These are phyloP conservation scores for Vanessa atalanta DNA, from an alignment of 1,140 invertebrate genomes.

Conservation along the genomic window DNA sequence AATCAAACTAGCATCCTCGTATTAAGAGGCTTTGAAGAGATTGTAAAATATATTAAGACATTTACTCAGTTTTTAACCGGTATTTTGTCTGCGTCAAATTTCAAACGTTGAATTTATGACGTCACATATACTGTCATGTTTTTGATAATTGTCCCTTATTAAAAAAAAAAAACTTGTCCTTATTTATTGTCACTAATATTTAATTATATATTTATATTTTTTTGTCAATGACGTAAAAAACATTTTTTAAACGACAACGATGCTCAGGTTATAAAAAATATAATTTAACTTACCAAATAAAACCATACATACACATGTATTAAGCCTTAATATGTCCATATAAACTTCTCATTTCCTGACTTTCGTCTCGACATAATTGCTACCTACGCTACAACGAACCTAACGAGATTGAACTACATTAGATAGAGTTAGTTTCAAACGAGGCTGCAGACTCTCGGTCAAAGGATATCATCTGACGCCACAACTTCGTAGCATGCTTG, in stretches of 20 bases:
- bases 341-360: neutral
- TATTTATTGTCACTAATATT: too few species aligned
- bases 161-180: too few species aligned
- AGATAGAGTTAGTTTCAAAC: neutral
- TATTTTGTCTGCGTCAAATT: neutral
- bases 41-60: neutral
- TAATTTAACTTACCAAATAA: too few species aligned
- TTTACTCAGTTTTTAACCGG: neutral
- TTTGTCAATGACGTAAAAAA: too few species aligned
- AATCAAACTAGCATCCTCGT: neutral
- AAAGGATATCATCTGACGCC: constrained; percentile 3
- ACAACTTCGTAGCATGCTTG: neutral
- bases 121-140: too few species aligned
- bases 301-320: too few species aligned
- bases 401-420: constrained; percentile 6
- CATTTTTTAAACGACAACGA: too few species aligned
- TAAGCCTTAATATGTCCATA: neutral
- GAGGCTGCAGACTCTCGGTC: neutral
- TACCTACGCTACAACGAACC: neutral
- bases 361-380: constrained; percentile 1
- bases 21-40: constrained; percentile 1
- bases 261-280: too few species aligned
- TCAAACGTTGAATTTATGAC: too few species aligned
- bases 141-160: too few species aligned
- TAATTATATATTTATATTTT: too few species aligned